Evolutionary conservation across 2,888 invertebrate genomes (phyloP).

Genomic region (Cacoxenus indagator): DNA sequence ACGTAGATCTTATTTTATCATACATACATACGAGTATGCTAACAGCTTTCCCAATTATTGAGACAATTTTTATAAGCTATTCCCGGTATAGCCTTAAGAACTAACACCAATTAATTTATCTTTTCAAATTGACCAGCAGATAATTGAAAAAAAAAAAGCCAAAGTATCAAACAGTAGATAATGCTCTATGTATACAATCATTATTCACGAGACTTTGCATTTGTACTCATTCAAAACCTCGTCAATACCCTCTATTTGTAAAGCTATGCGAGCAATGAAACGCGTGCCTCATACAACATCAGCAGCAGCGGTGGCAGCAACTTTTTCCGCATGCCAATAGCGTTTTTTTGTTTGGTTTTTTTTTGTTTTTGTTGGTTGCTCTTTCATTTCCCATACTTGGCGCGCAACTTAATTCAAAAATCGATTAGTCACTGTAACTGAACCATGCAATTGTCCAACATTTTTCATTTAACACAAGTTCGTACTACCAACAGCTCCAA

Average conservation of each 20-base stretch:
- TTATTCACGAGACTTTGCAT: no score
- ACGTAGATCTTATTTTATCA: no score
- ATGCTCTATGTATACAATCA: no score
- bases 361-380: background rate
- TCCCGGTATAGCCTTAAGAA: no score
- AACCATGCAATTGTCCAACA: slow-evolving; percentile 57
- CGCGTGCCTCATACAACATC: slow-evolving; percentile 16
- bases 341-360: background rate
- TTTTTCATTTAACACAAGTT: slow-evolving; percentile 47
- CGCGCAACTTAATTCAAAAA: slow-evolving; percentile 49
- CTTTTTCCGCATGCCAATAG: slow-evolving; percentile 17
- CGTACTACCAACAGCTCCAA: slow-evolving; percentile 14
- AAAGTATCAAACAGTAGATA: background rate
- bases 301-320: background rate
- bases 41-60: no score
- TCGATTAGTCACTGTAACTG: slow-evolving; percentile 61
- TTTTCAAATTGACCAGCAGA: background rate
- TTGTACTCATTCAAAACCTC: no score
- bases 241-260: no score
- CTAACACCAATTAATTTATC: no score
- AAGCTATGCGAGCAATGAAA: background rate
- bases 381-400: slow-evolving; percentile 35
- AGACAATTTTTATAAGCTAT: no score
- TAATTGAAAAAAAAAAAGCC: background rate
- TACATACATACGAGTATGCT: no score